Conservation (phyloP, 2,113 vertebrate species). For the Carlito syrichta region DNA sequence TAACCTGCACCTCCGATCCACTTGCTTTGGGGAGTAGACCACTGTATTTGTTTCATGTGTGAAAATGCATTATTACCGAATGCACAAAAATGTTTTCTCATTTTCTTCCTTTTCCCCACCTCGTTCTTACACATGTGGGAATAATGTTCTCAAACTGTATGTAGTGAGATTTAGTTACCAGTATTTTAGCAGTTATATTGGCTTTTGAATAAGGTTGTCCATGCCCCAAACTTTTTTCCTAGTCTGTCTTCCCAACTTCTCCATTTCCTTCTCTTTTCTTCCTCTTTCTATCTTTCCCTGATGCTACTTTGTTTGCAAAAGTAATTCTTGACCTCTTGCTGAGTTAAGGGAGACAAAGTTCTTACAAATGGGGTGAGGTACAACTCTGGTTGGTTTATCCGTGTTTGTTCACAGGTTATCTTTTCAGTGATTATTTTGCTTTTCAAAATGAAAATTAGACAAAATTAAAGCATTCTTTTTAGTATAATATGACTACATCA, state of each 20-base stretch:
- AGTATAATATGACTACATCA: background rate
- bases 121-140: background rate
- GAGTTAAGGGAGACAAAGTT: background rate
- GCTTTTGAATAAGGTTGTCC: accelerated
- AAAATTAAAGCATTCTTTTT: slow-evolving; percentile 21
- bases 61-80: slow-evolving; percentile 2
- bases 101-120: slow-evolving; percentile 32
- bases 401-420: background rate
- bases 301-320: slow-evolving; percentile 15
- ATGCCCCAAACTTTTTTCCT: background rate
- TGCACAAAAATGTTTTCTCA: slow-evolving; percentile 20
- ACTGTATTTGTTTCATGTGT: slow-evolving; percentile 9
- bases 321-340: background rate
- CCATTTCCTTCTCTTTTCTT: background rate
- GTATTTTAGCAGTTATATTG: slow-evolving; percentile 26
- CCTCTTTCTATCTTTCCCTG: background rate
- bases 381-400: background rate
- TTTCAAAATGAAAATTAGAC: background rate
- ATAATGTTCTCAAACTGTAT: slow-evolving; percentile 38
- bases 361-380: background rate
- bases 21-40: background rate
- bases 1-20: slow-evolving; percentile 60
- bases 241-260: background rate
- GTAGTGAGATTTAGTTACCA: background rate
- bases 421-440: background rate